Evolutionary conservation across 2,888 invertebrate genomes (phyloP), one percentile per base, ranked within the genome.

Genomic region (Clivina fossor): DNA sequence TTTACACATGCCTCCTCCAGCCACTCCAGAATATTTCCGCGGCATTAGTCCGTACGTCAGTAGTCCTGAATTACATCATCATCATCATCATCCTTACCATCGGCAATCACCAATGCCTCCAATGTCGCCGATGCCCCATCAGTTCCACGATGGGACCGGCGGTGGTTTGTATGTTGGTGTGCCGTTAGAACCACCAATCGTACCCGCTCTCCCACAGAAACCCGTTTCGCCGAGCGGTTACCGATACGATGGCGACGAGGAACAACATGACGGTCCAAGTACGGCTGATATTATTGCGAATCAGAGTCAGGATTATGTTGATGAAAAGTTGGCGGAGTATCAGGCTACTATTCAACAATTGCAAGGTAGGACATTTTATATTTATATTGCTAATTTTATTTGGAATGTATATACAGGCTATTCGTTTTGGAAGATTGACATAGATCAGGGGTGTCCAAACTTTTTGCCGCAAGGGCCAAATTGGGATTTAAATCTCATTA

Each of bases 261-360:
- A 86, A 69, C n/a, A n/a, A n/a, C 85, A 87, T 62, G 80, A 85
- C 63, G 90, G 91, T 37, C 90, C 89, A 7, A 88, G 91, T 57
- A 93, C 93, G 13, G 93, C 93, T 40, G 92, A 93, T 74, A 93
- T 93, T 66, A 93, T 93, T 66, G 93, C 93, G 60, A 89, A 87
- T 72, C 94, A 94, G 76, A 91, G 91, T 58, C 93, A 94, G 77
- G 93, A 94, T 75, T 94, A 93, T 73, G 85, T 94, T 62, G 94
- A 94, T 71, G 94, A 94, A 76, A 90, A 91, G 74, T 81, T 94
- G 67, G 91, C 93, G 47, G 93, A 94, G 77, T 94, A 93, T 73
- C 93, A 93, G 75, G 87, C 90, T 61, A 93, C 93, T 24, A 94
- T 94, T 74, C 86, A 88, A 68, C 85, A 90, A 71, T 78, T 93